Conservation (phyloP, 2,797 vertebrate species). For the Betta splendens region DNA sequence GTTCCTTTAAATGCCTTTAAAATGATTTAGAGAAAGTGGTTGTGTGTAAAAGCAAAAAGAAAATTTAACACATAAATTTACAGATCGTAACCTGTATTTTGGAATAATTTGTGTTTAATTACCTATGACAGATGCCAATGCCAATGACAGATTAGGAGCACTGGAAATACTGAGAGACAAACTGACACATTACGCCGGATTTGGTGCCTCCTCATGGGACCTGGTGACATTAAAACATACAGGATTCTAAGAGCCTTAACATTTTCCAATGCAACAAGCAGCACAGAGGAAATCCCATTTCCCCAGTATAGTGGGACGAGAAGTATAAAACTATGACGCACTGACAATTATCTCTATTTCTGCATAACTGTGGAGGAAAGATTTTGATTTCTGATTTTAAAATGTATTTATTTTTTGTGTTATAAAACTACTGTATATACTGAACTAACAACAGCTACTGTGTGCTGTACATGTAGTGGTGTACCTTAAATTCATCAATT, state of each 20-base stretch:
- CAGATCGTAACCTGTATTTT: no score
- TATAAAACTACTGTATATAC: neutral
- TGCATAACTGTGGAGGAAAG: neutral
- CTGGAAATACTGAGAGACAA: neutral
- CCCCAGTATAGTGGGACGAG: neutral
- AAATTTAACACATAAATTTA: no score
- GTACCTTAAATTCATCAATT: constrained; percentile 9
- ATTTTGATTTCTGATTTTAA: no score
- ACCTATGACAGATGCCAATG: neutral
- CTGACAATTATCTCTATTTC: neutral
- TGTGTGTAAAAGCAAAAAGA: no score
- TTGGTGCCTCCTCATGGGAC: neutral
- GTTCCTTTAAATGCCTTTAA: no score
- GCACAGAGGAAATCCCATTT: neutral
- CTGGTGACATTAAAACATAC: neutral
- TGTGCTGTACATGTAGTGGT: neutral
- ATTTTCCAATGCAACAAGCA: neutral
- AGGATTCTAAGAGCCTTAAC: neutral
- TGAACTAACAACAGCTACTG: neutral
- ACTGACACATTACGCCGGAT: neutral
- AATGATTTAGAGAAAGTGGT: no score
- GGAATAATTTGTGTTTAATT: no score
- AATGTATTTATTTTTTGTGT: neutral
- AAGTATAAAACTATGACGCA: neutral
- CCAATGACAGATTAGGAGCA: neutral